Percentiles rank a stretch among this genome's conserved stretches.
Conservation (phyloP, 2,888 invertebrate species). For the Pteria penguin region DNA sequence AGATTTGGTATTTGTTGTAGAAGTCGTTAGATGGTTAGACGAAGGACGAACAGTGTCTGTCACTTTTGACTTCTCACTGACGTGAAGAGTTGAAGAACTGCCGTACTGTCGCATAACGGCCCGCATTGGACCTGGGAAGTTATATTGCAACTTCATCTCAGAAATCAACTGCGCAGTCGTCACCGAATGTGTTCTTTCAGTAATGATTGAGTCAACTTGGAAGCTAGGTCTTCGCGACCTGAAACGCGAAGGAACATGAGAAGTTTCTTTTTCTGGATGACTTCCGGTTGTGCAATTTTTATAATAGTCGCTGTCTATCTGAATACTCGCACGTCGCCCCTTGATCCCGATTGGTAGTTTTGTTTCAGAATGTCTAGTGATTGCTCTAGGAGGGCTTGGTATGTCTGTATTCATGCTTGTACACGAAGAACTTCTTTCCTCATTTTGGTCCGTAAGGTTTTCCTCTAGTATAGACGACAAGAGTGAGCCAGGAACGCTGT, state of each 20-base stretch:
- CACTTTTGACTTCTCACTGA: neutral
- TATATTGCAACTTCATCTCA: constrained; percentile 29
- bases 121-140: constrained; percentile 36
- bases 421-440: too few relatives aligned
- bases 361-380: too few relatives aligned
- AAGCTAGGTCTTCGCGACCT: constrained; percentile 30
- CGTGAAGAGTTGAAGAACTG: constrained; percentile 8
- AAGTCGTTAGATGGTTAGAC: too few relatives aligned
- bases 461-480: too few relatives aligned
- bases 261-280: neutral
- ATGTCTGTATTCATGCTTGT: too few relatives aligned
- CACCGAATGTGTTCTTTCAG: constrained; percentile 13
- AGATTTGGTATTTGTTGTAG: too few relatives aligned
- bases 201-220: constrained; percentile 28
- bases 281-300: neutral
- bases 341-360: too few relatives aligned
- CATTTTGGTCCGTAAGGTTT: too few relatives aligned
- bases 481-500: too few relatives aligned
- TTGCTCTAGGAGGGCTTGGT: too few relatives aligned
- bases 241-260: neutral
- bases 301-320: neutral
- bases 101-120: constrained; percentile 42
- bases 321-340: neutral
- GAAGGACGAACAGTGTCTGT: too few relatives aligned
- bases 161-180: constrained; percentile 22